phyloP scores from a whole-genome alignment of 2,888 invertebrate genomes.

The Habroteleia sp. region DNA sequence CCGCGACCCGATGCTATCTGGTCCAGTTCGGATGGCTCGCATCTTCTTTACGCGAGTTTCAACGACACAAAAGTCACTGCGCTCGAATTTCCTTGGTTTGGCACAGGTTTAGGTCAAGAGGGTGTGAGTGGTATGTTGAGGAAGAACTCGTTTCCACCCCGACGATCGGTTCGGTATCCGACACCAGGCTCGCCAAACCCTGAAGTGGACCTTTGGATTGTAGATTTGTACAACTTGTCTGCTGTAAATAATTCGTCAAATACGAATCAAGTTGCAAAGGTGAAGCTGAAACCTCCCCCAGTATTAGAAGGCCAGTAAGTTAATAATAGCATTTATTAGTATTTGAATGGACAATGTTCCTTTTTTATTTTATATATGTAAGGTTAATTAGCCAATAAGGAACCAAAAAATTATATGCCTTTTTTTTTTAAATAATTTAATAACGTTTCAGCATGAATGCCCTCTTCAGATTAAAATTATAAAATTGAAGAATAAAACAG shows the following conservation, averaged over 20 bases:
- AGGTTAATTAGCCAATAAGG: too few species aligned
- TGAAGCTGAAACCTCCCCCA: constrained; percentile 85
- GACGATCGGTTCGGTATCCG: constrained; percentile 91
- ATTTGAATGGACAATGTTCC: too few species aligned
- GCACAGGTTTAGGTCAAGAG: constrained; percentile 81
- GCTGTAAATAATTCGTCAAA: constrained; percentile 72
- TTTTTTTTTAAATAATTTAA: too few species aligned
- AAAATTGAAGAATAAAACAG: too few species aligned
- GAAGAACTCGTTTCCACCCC: constrained; percentile 88
- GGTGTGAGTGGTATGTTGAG: constrained; percentile 82
- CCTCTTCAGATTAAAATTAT: too few species aligned
- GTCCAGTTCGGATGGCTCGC: constrained; percentile 90
- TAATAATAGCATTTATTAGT: not conserved
- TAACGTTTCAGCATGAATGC: too few species aligned
- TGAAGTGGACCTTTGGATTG: constrained; percentile 90
- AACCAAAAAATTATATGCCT: too few species aligned
- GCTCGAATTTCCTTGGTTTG: constrained; percentile 88
- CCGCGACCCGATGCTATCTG: constrained; percentile 91
- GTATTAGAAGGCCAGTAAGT: constrained; percentile 91
- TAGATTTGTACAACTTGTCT: constrained; percentile 87
- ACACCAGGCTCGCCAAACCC: constrained; percentile 95
- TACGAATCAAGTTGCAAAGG: constrained; percentile 82
- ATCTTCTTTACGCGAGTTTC: constrained; percentile 92
- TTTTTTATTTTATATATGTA: too few species aligned
- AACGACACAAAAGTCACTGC: constrained; percentile 85